Base-by-base conservation (phyloP, 2,797 vertebrate genomes). In the Lacerta bilineata region DNA sequence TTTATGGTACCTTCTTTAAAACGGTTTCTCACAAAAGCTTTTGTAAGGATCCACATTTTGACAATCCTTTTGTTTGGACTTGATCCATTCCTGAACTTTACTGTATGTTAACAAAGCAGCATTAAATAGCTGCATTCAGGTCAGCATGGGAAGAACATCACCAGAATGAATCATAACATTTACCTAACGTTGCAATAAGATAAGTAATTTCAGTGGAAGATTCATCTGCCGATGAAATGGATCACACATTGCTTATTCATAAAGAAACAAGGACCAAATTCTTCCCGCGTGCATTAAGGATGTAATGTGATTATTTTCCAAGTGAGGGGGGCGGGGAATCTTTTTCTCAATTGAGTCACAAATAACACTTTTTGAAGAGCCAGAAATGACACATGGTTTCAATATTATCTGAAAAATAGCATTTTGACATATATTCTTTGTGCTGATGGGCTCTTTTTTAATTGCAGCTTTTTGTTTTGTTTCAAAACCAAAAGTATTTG, bases 341-440 rank as follows among this genome's bases (percentile, higher is more conserved):
- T 90, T 72, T 75, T 78, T 90, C 39, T 88, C 84, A 94, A 90
- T 91, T 87, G 91, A 78, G 84, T 90, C 91, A 69, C 89, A 90
- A 89, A 86, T 77, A 92, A 39, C 68, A 90, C 87, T 75, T 80
- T 61, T 61, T 61, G 78, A 80, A 59, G 77, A 90, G 87, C 89
- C 93, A 94, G 90, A 95, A 88, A 88, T 18, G 89, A 43, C 72
- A 92, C 69, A 64, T 91, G 88, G 90, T 95, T 95, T 94, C 91
- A 90, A 41, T 93, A 89, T 80, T 59, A 71, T 85, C 46, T 80
- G 50, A 89, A 89, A 78, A 88, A 39, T 61, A 50, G 87, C 41
- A 68, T 95, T 92, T 85, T 94, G 84, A 85, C 88, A 92, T 93
- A 93, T 25, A 81, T 1, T 84, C 61, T 92, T 84, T 74, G 55